Evolutionary conservation across 1,140 invertebrate genomes (phyloP), one percentile per base, ranked within the genome.

Genomic region (Vanessa tameamea): DNA sequence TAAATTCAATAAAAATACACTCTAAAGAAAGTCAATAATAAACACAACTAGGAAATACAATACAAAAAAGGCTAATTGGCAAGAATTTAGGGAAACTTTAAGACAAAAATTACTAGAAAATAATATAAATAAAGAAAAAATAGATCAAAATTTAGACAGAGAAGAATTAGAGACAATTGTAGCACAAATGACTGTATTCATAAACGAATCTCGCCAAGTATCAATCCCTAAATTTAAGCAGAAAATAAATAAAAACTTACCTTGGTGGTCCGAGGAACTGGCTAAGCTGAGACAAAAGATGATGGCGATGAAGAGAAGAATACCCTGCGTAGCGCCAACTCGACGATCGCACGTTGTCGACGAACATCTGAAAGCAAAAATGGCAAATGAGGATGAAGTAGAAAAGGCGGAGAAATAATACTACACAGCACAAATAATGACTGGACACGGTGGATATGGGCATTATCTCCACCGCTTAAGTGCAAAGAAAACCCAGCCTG

Each of bases 41-140:
- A 47, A 59, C 20, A 47, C 67, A 13, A 69, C 67, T 47, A 55
- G 55, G 15, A 47, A 20, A 26, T 69, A 47, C 59, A 61, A 63
- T 14, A 70, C 68, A n/a, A 63, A 50, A 50, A 70, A 70, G 11
- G 68, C 59, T 5, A 63, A 63, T 13, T 70, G 59, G 68, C n/a
- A 43, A 23, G 7, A 63, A 14, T 63, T 70, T 63, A 61, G 15
- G 26, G 1, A 13, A 6, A 16, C 1, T 2, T 61, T 61, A 31
- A 8, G 0, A 7, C 20, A 26, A 14, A 9, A 61, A 31, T 15
- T 61, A 31, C 3, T 9, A 7, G 11, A 31, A 31, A 61, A 23
- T 11, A 9, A 61, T 2, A 61, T 61, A 61, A 61, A 61, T 13
- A 14, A 11, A 15, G 23, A 23, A 61, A 31, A 61, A 31, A 31